Percentiles rank a stretch among this genome's conserved stretches.
Evolutionary conservation across 2,888 invertebrate species (phyloP).

Genomic region (Stramonita haemastoma): DNA sequence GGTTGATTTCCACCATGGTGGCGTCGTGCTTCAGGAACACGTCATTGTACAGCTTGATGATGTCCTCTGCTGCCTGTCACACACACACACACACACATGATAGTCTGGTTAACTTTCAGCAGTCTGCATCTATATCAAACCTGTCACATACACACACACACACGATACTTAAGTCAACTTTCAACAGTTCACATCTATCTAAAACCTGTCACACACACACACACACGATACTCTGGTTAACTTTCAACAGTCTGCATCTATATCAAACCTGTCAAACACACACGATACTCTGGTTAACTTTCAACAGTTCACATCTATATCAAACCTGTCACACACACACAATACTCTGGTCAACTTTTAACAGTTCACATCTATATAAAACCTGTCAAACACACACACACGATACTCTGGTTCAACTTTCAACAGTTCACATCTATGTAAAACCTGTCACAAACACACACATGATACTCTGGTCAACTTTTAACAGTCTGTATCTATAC

Average conservation of each 20-base stretch:
- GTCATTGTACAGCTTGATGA: conserved; percentile 88
- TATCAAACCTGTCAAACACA: no score
- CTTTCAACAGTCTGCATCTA: no score
- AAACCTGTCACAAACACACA: background rate
- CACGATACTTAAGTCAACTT: no score
- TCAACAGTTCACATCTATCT: no score
- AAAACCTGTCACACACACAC: background rate
- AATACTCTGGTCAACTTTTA: background rate
- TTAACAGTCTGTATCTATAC: no score
- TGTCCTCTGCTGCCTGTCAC: conserved; percentile 81
- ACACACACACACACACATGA: conserved; percentile 21
- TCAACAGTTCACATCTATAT: no score
- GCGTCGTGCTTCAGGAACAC: conserved; percentile 93
- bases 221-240: background rate
- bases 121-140: background rate
- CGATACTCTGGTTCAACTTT: no score
- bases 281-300: no score
- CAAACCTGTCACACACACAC: no score
- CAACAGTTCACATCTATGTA: no score
- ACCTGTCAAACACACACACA: background rate
- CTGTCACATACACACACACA: conserved; percentile 2
- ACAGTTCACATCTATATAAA: background rate
- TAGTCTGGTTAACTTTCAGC: background rate
- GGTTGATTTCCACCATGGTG: conserved; percentile 90
- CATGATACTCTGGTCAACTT: background rate